Evolutionary conservation across 2,113 vertebrate species (phyloP).

Genomic region (Perccottus glenii): DNA sequence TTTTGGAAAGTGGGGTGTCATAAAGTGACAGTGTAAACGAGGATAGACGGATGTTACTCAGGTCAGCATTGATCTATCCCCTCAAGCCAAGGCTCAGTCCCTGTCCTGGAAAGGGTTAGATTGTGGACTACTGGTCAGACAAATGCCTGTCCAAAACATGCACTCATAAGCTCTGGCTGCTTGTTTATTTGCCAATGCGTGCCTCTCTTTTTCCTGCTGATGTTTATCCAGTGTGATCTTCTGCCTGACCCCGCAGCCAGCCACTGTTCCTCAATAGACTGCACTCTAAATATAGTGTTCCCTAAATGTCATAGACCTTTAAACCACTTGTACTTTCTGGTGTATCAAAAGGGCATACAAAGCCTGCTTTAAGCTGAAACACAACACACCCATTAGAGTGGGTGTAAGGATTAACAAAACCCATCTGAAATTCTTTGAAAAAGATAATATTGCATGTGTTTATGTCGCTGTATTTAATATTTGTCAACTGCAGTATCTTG

Average conservation of each 20-base stretch:
- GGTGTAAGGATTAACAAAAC: background rate
- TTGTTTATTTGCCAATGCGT: slow-evolving; percentile 20
- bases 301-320: slow-evolving; percentile 56
- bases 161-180: slow-evolving; percentile 26
- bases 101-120: background rate
- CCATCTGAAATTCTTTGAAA: background rate
- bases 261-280: slow-evolving; percentile 37
- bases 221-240: slow-evolving; percentile 60
- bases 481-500: background rate
- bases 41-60: slow-evolving; percentile 44
- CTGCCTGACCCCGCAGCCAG: slow-evolving; percentile 44
- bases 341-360: slow-evolving; percentile 2
- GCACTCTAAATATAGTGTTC: slow-evolving; percentile 39
- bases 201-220: slow-evolving; percentile 21
- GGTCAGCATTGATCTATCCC: slow-evolving; percentile 48
- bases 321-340: slow-evolving; percentile 8
- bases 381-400: background rate
- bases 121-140: slow-evolving; percentile 21
- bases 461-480: background rate
- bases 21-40: slow-evolving; percentile 32
- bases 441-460: slow-evolving; percentile 1
- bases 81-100: slow-evolving; percentile 10
- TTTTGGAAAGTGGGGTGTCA: slow-evolving; percentile 29
- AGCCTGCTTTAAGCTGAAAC: slow-evolving; percentile 4
- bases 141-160: slow-evolving; percentile 46